Percentiles rank a stretch among this genome's conserved stretches.
Evolutionary conservation across 2,113 vertebrate species (phyloP).

Genomic region (Spheniscus mendiculus): DNA sequence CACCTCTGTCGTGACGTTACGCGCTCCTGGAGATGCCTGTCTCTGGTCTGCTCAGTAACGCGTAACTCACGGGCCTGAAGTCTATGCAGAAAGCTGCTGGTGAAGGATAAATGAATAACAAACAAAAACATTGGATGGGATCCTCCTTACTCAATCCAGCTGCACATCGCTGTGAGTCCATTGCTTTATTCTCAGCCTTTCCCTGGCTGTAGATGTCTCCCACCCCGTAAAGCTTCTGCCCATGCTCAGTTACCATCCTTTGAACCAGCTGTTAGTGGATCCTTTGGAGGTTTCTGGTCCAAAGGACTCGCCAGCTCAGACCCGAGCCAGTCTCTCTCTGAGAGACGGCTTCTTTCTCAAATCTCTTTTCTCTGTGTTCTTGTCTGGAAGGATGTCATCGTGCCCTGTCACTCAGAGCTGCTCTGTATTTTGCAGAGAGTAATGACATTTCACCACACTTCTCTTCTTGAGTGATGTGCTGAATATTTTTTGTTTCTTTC

Average conservation of each 20-base stretch:
- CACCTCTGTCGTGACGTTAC: rapidly evolving
- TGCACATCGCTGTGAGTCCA: rapidly evolving
- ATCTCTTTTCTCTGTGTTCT: background rate
- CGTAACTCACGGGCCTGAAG: rapidly evolving
- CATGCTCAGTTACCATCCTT: background rate
- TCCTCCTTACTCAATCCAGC: background rate
- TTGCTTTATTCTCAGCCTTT: background rate
- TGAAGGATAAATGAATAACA: background rate
- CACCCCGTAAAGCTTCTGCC: background rate
- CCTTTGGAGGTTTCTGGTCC: background rate
- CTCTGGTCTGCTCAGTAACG: rapidly evolving
- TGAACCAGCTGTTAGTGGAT: background rate
- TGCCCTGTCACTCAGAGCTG: background rate
- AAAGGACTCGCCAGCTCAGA: background rate
- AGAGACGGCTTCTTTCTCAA: background rate
- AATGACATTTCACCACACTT: background rate
- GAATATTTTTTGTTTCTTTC: background rate
- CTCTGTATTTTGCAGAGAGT: background rate
- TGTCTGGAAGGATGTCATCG: background rate
- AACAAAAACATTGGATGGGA: background rate
- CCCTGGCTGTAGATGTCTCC: background rate
- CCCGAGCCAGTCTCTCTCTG: background rate
- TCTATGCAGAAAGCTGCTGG: background rate
- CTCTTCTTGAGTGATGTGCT: background rate
- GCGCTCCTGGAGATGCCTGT: rapidly evolving